Conservation (phyloP, 1,140 invertebrate species). For the Venustaconcha ellipsiformis region DNA sequence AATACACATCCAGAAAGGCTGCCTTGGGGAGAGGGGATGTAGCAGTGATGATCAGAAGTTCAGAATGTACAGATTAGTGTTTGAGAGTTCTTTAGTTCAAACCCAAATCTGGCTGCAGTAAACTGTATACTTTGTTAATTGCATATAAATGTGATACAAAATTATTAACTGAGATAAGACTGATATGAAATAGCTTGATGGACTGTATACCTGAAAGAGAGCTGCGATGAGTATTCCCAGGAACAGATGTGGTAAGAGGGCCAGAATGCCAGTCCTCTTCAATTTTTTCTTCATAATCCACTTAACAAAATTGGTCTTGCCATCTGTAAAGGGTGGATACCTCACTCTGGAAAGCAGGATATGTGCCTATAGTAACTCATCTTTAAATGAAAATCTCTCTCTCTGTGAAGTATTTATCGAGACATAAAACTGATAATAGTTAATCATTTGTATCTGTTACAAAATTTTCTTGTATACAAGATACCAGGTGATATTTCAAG, state of each 20-base stretch:
- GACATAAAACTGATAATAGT: background rate
- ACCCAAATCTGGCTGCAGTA: too few relatives aligned
- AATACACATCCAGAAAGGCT: too few relatives aligned
- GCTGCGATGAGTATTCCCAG: constrained; percentile 49
- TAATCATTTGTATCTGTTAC: background rate
- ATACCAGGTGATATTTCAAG: background rate
- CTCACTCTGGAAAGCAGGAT: constrained; percentile 64
- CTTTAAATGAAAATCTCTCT: constrained; percentile 12
- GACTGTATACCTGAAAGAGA: constrained; percentile 44
- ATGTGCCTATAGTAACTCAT: too few relatives aligned
- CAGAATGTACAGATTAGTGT: too few relatives aligned
- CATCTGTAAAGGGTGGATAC: constrained; percentile 87
- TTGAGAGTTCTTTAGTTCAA: too few relatives aligned
- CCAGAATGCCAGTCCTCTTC: constrained; percentile 34
- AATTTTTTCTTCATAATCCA: constrained; percentile 73
- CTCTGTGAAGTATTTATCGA: background rate
- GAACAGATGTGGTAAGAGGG: constrained; percentile 47
- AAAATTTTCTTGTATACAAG: background rate
- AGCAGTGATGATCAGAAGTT: too few relatives aligned
- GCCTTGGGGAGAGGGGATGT: too few relatives aligned
- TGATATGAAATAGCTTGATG: too few relatives aligned
- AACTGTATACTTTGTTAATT: too few relatives aligned
- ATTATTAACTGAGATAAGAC: too few relatives aligned
- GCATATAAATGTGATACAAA: too few relatives aligned
- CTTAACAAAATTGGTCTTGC: constrained; percentile 76